Evolutionary conservation across 2,113 vertebrate genomes (phyloP).

Genomic region (Spilogale gracilis): DNA sequence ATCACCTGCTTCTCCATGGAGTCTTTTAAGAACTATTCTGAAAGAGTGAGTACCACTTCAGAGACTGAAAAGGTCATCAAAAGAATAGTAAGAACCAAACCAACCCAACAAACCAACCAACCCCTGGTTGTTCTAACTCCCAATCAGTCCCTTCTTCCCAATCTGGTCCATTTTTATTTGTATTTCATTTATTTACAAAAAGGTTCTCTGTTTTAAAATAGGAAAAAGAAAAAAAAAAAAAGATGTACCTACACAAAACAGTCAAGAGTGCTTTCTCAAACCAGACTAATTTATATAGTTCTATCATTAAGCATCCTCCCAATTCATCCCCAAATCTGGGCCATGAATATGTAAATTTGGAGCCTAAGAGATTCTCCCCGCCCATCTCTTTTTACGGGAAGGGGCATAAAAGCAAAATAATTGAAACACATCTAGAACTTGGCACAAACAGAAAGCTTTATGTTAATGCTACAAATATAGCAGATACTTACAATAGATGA

Average conservation of each 20-base stretch:
- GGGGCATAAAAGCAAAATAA: neutral
- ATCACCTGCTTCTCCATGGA: conserved; percentile 8
- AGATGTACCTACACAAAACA: neutral
- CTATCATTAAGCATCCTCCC: neutral
- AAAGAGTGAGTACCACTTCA: conserved; percentile 41
- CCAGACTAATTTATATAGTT: neutral
- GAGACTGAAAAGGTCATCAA: neutral
- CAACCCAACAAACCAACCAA: neutral
- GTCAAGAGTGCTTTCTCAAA: neutral
- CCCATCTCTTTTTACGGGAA: neutral
- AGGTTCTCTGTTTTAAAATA: neutral
- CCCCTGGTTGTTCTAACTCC: neutral
- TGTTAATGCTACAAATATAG: conserved; percentile 40
- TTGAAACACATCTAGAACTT: conserved; percentile 32
- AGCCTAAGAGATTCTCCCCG: neutral
- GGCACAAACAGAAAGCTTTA: neutral
- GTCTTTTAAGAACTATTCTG: conserved; percentile 15
- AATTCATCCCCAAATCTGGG: conserved; percentile 14
- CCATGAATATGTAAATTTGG: neutral
- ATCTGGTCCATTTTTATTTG: neutral
- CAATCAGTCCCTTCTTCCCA: neutral
- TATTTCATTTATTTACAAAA: conserved; percentile 35
- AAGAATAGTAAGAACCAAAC: neutral
- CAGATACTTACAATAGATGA: neutral
- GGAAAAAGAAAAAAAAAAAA: too few relatives aligned